phyloP scores from a whole-genome alignment of 2,888 invertebrate genomes.

The Synergus itoensis region DNA sequence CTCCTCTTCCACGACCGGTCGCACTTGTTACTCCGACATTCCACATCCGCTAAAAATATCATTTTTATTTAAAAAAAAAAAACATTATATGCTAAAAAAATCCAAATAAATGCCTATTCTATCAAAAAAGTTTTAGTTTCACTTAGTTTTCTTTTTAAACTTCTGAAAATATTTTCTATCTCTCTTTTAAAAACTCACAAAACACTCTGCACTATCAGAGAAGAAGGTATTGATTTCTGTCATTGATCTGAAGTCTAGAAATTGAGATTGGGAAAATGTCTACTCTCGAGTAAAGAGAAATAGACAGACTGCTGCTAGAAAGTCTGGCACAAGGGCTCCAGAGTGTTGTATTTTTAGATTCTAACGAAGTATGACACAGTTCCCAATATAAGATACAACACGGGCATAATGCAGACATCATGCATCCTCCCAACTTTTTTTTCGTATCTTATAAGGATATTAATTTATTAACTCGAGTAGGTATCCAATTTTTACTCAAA shows the following conservation, averaged over 20 bases:
- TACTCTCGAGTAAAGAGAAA: slow-evolving; percentile 48
- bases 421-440: background rate
- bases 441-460: background rate
- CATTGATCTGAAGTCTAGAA: slow-evolving; percentile 66
- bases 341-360: slow-evolving; percentile 67
- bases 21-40: slow-evolving; percentile 81
- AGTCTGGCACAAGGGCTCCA: slow-evolving; percentile 66
- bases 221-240: slow-evolving; percentile 67
- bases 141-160: background rate
- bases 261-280: slow-evolving; percentile 58
- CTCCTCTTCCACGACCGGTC: slow-evolving; percentile 73
- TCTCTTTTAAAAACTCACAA: slow-evolving; percentile 8
- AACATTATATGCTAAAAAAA: background rate
- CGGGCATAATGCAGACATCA: slow-evolving; percentile 50
- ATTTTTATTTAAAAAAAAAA: background rate
- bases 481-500: background rate
- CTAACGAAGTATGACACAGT: slow-evolving; percentile 64
- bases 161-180: background rate
- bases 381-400: slow-evolving; percentile 63
- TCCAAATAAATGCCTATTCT: background rate
- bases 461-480: background rate
- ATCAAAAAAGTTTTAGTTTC: too few relatives aligned
- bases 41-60: slow-evolving; percentile 79
- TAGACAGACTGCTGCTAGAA: slow-evolving; percentile 52
- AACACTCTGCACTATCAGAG: slow-evolving; percentile 54